Evolutionary conservation across 2,888 invertebrate genomes (phyloP), one percentile per base, ranked within the genome.

Genomic region (Tenthredo notha): DNA sequence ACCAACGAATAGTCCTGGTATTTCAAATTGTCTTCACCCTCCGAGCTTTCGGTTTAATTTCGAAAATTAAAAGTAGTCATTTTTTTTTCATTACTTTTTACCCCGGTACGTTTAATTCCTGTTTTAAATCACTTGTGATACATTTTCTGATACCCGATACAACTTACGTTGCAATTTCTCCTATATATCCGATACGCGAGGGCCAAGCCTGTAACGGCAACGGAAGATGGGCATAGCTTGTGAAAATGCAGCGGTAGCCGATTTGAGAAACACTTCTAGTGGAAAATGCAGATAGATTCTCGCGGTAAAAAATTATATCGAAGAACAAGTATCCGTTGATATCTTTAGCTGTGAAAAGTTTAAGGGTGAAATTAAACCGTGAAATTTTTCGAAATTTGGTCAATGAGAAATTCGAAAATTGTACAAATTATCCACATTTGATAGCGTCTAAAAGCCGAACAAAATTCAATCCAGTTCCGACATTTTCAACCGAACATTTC

Each of bases 171-270:
- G 80, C 80, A 80, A 80, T 80, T 80, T 80, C 58, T 80, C 40
- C 40, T 15, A 61, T 15, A 61, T 37, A 61, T 37, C 80, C 21
- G 80, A 33, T 58, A 58, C 37, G 54, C 29, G 54, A 58, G 50
- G 54, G 47, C 33, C 50, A 58, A 40, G 25, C 40, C 37, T 40
- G 15, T 33, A 58, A 58, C 21, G 29, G 43, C 18, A 33, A 25
- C 50, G 87, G 88, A 88, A 85, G 85, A 89, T 89, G 89, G 88
- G 86, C 88, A 87, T 86, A 87, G 87, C 47, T 72, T 75, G 74
- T 85, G 89, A 91, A 91, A 90, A 90, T 90, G 90, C 90, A 90
- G 86, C 88, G 89, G 85, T 88, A 88, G 89, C 87, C 88, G 90
- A 90, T 90, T 90, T 89, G 87, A 61, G 80, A 40, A 61, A 88